Evolutionary conservation across 2,888 invertebrate species (phyloP), one percentile per base, ranked within the genome.

Genomic region (Pammene aurita): DNA sequence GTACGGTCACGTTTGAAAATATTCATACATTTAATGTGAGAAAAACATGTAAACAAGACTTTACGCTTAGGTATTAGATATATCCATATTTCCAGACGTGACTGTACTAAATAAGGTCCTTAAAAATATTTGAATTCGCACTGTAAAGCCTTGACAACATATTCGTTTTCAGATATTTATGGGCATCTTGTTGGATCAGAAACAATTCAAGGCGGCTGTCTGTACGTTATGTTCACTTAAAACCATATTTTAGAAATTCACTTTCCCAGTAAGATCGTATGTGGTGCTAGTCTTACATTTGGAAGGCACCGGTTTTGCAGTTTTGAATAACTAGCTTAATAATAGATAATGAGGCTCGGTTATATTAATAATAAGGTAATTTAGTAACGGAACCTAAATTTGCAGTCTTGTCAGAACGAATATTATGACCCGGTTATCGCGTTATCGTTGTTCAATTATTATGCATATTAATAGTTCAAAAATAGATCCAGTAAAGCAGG

Each of bases 241-340:
- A 61, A 38, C 10, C 61, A 48, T 62, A 50, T 62, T 62, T 62
- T 62, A 62, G 48, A 34, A 48, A 38, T n/a, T 41, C 52, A 50
- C 48, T 35, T 61, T 38, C 18, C 48, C 26, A 13, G 16, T 46
- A 48, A n/a, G 44, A 35, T 55, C 54, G 44, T 61, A 48, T 61
- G 54, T 63, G 63, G 63, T 63, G 54, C 52, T 63, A 63, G 34
- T 62, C 18, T 26, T 50, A 18, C 38, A 57, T 57, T n/a, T 34
- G n/a, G 9, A 16, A 52, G 62, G 38, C 62, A 52, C 50, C 62
- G 41, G 5, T 62, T 62, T 62, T 62, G 50, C 52, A 62, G 52
- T 52, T 62, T 62, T 62, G 38, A 52, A 52, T 41, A 62, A 62
- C 41, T 62, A 62, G 62, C 62, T 62, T 62, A 44, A 58, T 58